These are phyloP conservation scores for Machimus atricapillus DNA, from an alignment of 2,888 invertebrate species.

Conservation along the genomic window DNA sequence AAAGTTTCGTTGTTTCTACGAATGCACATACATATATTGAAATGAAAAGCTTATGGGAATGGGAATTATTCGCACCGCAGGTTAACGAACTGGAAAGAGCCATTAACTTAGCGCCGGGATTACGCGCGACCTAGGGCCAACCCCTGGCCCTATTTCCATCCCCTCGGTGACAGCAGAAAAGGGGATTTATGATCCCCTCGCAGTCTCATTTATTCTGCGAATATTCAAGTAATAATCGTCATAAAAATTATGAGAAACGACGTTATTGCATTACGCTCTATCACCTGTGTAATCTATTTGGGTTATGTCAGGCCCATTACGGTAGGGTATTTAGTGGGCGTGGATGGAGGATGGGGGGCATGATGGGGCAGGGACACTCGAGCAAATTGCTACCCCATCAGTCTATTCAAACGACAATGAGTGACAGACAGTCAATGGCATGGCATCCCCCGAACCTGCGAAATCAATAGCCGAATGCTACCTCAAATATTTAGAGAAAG, in stretches of 20 bases:
- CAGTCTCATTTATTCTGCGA: slow-evolving; percentile 1
- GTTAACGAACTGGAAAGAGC: slow-evolving; percentile 28
- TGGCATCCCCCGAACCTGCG: slow-evolving; percentile 8
- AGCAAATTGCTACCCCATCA: slow-evolving; percentile 30
- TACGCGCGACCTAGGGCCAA: neutral
- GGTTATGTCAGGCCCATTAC: neutral
- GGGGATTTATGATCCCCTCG: neutral
- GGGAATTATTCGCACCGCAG: slow-evolving; percentile 8
- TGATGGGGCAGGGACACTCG: neutral
- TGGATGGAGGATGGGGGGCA: neutral
- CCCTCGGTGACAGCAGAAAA: neutral
- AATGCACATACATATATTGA: neutral
- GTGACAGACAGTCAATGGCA: slow-evolving; percentile 25
- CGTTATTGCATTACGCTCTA: slow-evolving; percentile 22
- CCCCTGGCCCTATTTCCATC: neutral
- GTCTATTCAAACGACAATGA: slow-evolving; percentile 32
- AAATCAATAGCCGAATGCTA: slow-evolving; percentile 25
- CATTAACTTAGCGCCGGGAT: slow-evolving; percentile 11
- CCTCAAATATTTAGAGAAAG: slow-evolving; percentile 31
- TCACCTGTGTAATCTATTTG: slow-evolving; percentile 27
- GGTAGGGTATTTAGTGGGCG: neutral
- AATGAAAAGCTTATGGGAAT: neutral
- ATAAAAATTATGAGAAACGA: slow-evolving; percentile 28
- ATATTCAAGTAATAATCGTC: slow-evolving; percentile 6
- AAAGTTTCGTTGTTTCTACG: slow-evolving; percentile 2